phyloP scores from a whole-genome alignment of 2,888 invertebrate genomes.

The Dryobota labecula region DNA sequence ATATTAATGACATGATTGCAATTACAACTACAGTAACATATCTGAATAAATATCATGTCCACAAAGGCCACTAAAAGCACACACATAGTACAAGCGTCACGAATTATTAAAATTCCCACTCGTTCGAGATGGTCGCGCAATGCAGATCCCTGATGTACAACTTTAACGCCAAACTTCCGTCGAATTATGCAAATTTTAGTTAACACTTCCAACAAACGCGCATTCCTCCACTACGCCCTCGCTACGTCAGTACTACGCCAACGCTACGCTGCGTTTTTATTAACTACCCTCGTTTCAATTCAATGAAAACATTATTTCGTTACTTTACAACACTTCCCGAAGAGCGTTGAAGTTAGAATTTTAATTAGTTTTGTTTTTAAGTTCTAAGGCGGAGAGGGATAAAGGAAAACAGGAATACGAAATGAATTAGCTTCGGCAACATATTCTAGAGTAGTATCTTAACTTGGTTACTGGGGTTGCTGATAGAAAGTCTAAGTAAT shows the following conservation, averaged over 20 bases:
- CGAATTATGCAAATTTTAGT: slow-evolving; percentile 86
- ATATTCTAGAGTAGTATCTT: slow-evolving; percentile 47
- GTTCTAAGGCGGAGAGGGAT: slow-evolving; percentile 51
- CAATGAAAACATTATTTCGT: slow-evolving; percentile 64
- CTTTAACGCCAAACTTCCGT: slow-evolving; percentile 77
- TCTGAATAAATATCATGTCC: too few species aligned
- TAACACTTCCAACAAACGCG: slow-evolving; percentile 82
- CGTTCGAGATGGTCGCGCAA: slow-evolving; percentile 57
- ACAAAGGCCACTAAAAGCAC: too few species aligned
- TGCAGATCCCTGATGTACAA: slow-evolving; percentile 76
- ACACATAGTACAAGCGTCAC: slow-evolving; percentile 26
- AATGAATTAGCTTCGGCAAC: slow-evolving; percentile 50
- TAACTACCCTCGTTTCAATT: slow-evolving; percentile 57
- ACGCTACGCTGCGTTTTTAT: slow-evolving; percentile 59
- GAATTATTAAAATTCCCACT: slow-evolving; percentile 53
- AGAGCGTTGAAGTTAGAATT: slow-evolving; percentile 63
- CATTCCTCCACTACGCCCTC: slow-evolving; percentile 65
- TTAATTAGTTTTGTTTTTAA: slow-evolving; percentile 68
- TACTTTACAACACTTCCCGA: slow-evolving; percentile 61
- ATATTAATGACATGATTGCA: too few species aligned
- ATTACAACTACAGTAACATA: too few species aligned
- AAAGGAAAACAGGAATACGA: slow-evolving; percentile 47
- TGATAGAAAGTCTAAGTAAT: slow-evolving; percentile 23
- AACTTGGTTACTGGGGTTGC: slow-evolving; percentile 43
- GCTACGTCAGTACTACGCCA: slow-evolving; percentile 46